These are phyloP conservation scores for Trichogramma pretiosum DNA, from an alignment of 1,140 invertebrate species.

Conservation along the genomic window DNA sequence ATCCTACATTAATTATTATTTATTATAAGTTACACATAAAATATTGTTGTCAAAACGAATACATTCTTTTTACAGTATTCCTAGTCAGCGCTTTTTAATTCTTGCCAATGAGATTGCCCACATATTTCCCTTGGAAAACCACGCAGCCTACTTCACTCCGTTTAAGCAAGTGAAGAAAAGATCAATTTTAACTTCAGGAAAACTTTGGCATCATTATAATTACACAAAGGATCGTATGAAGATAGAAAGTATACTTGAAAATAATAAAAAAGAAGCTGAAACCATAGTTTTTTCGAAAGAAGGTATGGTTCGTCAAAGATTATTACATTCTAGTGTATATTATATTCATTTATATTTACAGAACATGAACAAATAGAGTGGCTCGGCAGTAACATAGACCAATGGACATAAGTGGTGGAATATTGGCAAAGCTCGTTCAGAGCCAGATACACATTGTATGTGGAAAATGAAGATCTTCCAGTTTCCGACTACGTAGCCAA, in stretches of 20 bases:
- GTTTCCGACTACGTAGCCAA: not conserved
- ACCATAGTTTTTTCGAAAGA: not conserved
- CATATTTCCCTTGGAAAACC: conserved; percentile 3
- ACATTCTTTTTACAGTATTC: conserved; percentile 2
- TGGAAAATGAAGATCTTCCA: not conserved
- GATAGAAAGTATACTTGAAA: not conserved
- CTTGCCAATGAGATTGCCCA: conserved; percentile 2
- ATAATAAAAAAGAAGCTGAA: not conserved
- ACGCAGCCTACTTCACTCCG: conserved; percentile 6
- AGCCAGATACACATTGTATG: not conserved
- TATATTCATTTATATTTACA: not conserved
- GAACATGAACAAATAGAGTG: too few species aligned
- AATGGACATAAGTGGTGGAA: not conserved
- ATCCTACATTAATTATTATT: too few species aligned
- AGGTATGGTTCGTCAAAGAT: conserved; percentile 1
- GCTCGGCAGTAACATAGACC: not conserved
- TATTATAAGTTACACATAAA: too few species aligned
- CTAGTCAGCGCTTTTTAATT: not conserved
- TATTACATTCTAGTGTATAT: not conserved
- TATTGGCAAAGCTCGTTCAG: not conserved
- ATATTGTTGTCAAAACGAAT: too few species aligned
- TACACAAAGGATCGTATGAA: conserved; percentile 1
- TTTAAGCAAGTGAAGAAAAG: not conserved
- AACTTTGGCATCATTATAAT: conserved; percentile 2
- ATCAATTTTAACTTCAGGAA: not conserved